Conservation (phyloP, 1,140 invertebrate species). For the Pygmarrhopalites habei region DNA sequence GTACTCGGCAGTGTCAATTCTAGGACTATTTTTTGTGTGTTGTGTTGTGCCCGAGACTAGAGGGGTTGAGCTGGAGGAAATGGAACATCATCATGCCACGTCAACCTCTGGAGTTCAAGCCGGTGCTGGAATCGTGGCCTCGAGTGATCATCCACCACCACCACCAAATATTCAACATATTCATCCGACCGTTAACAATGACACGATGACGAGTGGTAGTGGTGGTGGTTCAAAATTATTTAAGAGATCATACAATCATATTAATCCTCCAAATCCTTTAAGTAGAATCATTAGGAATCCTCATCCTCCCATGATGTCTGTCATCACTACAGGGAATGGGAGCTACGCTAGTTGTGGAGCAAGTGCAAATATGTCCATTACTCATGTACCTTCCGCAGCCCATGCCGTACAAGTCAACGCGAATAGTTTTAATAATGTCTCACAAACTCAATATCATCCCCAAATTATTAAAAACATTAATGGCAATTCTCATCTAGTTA, state of each 20-base stretch:
- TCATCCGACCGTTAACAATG: background rate
- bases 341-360: too few species aligned
- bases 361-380: too few species aligned
- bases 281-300: background rate
- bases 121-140: background rate
- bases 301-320: background rate
- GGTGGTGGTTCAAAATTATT: too few species aligned
- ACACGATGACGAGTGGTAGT: too few species aligned
- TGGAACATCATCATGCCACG: slow-evolving; percentile 50
- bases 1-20: slow-evolving; percentile 72
- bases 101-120: background rate
- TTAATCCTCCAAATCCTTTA: background rate
- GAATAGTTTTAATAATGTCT: background rate
- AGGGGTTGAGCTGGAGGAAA: slow-evolving; percentile 77
- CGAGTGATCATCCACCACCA: too few species aligned
- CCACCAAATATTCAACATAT: background rate
- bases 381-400: too few species aligned
- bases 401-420: too few species aligned
- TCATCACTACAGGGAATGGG: too few species aligned
- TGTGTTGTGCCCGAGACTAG: slow-evolving; percentile 85
- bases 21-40: slow-evolving; percentile 73
- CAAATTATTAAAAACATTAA: too few species aligned
- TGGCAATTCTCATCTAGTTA: background rate
- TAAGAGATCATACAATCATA: background rate
- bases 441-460: too few species aligned